phyloP scores from a whole-genome alignment of 2,113 vertebrate species.

The Peromyscus leucopus region DNA sequence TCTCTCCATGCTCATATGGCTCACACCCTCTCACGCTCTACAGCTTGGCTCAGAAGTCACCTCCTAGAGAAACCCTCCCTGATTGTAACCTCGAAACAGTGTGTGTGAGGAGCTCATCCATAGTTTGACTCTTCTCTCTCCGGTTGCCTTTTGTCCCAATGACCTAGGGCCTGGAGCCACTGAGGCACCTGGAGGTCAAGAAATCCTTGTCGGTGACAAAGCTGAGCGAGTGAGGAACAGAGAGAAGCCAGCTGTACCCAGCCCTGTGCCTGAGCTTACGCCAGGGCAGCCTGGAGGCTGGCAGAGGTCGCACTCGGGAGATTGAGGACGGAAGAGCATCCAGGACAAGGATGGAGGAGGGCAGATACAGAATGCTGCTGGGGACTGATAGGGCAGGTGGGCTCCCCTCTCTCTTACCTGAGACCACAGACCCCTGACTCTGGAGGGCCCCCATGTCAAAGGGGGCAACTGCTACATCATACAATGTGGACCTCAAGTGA shows the following conservation, averaged over 20 bases:
- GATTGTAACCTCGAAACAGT: background rate
- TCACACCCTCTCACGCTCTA: background rate
- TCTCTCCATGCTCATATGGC: background rate
- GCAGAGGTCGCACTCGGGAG: background rate
- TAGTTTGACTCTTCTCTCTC: background rate
- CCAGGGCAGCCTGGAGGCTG: background rate
- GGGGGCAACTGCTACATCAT: too few relatives aligned
- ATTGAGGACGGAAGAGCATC: background rate
- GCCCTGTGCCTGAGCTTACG: rapidly evolving
- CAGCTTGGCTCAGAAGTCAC: background rate
- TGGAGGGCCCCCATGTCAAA: too few relatives aligned
- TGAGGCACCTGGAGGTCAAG: background rate
- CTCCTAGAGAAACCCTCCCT: conserved; percentile 12
- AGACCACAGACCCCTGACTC: background rate
- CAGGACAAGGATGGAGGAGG: background rate
- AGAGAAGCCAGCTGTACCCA: background rate
- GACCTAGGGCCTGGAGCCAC: background rate
- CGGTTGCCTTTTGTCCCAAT: background rate
- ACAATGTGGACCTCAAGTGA: background rate
- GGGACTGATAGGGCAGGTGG: too few relatives aligned
- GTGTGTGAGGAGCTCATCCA: background rate
- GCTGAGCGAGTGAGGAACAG: background rate
- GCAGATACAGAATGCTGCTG: too few relatives aligned
- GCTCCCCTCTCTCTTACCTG: background rate
- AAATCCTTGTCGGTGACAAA: background rate